These are phyloP conservation scores for Nomada ferruginata DNA, from an alignment of 2,888 invertebrate species.

Conservation along the genomic window DNA sequence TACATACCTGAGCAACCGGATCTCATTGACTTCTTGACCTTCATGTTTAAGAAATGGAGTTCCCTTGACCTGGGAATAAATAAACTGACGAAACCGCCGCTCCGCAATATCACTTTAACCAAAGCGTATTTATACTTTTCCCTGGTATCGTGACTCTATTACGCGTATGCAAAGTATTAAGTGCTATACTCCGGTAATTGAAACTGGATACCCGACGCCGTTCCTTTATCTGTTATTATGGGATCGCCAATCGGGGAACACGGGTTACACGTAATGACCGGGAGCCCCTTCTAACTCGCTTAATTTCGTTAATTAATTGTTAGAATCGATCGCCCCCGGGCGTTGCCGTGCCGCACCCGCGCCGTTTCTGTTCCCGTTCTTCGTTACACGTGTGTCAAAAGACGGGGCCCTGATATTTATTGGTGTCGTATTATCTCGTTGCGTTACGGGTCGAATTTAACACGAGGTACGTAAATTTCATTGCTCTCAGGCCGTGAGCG, in stretches of 20 bases:
- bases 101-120: constrained; percentile 43
- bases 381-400: not conserved
- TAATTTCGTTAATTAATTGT: constrained; percentile 51
- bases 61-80: constrained; percentile 74
- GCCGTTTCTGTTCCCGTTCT: constrained; percentile 9
- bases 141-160: constrained; percentile 48
- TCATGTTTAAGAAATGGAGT: constrained; percentile 71
- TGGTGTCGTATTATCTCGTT: constrained; percentile 7
- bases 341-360: not conserved
- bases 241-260: constrained; percentile 21
- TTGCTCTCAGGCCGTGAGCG: not conserved
- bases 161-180: constrained; percentile 52
- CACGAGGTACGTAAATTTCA: constrained; percentile 20
- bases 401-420: not conserved
- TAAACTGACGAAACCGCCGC: constrained; percentile 71
- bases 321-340: constrained; percentile 18
- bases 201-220: constrained; percentile 50
- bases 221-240: constrained; percentile 51
- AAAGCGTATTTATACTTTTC: constrained; percentile 55
- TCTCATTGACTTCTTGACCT: constrained; percentile 75
- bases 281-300: constrained; percentile 10
- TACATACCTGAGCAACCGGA: constrained; percentile 74
- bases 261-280: constrained; percentile 23
- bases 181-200: constrained; percentile 58
- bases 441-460: constrained; percentile 33